phyloP scores from a whole-genome alignment of 2,888 invertebrate genomes.

The Cephalotes varians region DNA sequence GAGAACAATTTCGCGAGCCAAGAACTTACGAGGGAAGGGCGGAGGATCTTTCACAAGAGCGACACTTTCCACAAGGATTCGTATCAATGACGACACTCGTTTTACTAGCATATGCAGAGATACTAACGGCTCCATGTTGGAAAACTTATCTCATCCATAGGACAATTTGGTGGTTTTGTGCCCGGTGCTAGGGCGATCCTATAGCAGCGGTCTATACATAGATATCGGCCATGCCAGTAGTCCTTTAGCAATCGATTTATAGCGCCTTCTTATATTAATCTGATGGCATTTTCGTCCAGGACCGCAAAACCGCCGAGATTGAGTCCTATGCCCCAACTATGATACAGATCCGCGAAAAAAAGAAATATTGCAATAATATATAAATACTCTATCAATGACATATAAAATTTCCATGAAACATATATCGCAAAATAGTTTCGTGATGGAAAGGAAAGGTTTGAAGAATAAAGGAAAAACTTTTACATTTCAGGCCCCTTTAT shows the following conservation, averaged over 20 bases:
- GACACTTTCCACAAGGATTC: conserved; percentile 92
- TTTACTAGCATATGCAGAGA: conserved; percentile 88
- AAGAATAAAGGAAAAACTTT: conserved; percentile 33
- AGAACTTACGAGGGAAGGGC: conserved; percentile 86
- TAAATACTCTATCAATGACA: not conserved
- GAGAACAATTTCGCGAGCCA: conserved; percentile 92
- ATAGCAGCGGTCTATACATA: conserved; percentile 73
- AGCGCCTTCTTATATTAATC: conserved; percentile 75
- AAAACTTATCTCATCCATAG: conserved; percentile 47
- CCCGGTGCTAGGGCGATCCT: conserved; percentile 66
- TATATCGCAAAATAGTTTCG: not conserved
- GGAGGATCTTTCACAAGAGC: conserved; percentile 91
- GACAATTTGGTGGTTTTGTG: conserved; percentile 58
- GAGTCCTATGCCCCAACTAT: conserved; percentile 55
- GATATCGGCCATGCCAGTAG: conserved; percentile 74
- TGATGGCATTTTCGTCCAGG: conserved; percentile 66
- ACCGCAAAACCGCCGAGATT: conserved; percentile 57
- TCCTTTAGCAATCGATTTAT: conserved; percentile 73
- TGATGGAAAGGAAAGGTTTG: not conserved
- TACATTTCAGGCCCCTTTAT: conserved; percentile 23
- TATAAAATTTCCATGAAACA: conserved; percentile 3
- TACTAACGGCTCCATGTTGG: conserved; percentile 81
- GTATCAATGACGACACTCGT: conserved; percentile 91
- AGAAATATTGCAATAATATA: not conserved
- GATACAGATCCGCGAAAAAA: conserved; percentile 36